Percentiles rank a stretch among this genome's conserved stretches.
Evolutionary conservation across 2,797 vertebrate species (phyloP).

Genomic region (Tympanoctomys barrerae): DNA sequence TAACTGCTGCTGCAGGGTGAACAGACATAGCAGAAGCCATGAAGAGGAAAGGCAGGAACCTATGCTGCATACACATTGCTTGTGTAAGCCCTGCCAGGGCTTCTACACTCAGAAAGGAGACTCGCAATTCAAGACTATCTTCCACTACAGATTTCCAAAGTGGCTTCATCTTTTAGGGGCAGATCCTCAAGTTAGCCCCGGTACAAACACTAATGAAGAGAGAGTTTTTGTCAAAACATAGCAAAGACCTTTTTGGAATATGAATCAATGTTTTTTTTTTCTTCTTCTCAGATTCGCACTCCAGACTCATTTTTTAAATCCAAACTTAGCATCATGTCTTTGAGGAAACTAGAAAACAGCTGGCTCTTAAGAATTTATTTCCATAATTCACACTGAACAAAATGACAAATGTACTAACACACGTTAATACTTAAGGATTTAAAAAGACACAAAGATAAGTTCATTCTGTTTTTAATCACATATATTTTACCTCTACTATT

Average conservation of each 20-base stretch:
- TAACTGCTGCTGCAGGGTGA: slow-evolving; percentile 78
- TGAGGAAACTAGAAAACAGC: slow-evolving; percentile 77
- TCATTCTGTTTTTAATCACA: slow-evolving; percentile 75
- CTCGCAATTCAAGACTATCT: slow-evolving; percentile 43
- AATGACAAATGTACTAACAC: slow-evolving; percentile 75
- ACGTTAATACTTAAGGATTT: slow-evolving; percentile 70
- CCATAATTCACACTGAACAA: slow-evolving; percentile 80
- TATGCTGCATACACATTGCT: not conserved
- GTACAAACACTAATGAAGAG: slow-evolving; percentile 34
- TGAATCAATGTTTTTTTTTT: not conserved
- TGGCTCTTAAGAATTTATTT: slow-evolving; percentile 79
- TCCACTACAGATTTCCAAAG: slow-evolving; percentile 46
- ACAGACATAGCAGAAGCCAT: slow-evolving; percentile 62
- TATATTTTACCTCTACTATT: slow-evolving; percentile 64
- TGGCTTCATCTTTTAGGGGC: slow-evolving; percentile 44
- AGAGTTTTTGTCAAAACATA: slow-evolving; percentile 39
- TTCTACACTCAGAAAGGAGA: slow-evolving; percentile 41
- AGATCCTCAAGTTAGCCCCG: slow-evolving; percentile 36
- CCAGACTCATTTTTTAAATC: slow-evolving; percentile 68
- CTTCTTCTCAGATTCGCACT: slow-evolving; percentile 65
- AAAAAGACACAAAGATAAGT: slow-evolving; percentile 72
- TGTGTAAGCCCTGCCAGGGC: slow-evolving; percentile 44
- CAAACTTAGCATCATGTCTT: slow-evolving; percentile 77
- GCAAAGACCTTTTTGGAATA: slow-evolving; percentile 61
- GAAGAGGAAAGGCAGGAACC: not conserved